These are phyloP conservation scores for Euspilapteryx auroguttella DNA, from an alignment of 2,888 invertebrate species.

Conservation along the genomic window DNA sequence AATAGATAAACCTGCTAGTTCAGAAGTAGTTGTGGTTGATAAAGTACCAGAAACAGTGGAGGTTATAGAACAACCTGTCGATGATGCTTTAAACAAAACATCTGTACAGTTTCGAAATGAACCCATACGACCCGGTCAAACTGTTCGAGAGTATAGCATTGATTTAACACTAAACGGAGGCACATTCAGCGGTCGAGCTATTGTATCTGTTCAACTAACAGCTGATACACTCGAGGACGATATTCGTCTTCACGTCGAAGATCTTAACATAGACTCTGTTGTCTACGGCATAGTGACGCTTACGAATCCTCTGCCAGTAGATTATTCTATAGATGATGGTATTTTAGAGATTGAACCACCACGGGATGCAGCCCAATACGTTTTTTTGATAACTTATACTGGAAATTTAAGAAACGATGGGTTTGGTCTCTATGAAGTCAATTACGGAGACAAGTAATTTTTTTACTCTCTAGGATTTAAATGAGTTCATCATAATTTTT, in stretches of 20 bases:
- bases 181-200: slow-evolving; percentile 18
- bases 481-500: not conserved
- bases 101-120: slow-evolving; percentile 9
- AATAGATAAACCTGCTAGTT: not conserved
- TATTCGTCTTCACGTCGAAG: slow-evolving; percentile 16
- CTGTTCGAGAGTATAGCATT: slow-evolving; percentile 15
- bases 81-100: slow-evolving; percentile 6
- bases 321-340: slow-evolving; percentile 11
- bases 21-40: not conserved
- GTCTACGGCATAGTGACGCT: slow-evolving; percentile 15
- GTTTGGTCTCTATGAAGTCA: slow-evolving; percentile 19
- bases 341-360: slow-evolving; percentile 16
- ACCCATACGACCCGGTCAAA: slow-evolving; percentile 20
- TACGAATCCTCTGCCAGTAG: slow-evolving; percentile 12
- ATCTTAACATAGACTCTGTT: slow-evolving; percentile 16
- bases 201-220: slow-evolving; percentile 16
- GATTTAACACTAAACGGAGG: slow-evolving; percentile 17
- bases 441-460: slow-evolving; percentile 12
- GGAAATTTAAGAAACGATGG: slow-evolving; percentile 15
- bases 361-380: slow-evolving; percentile 11
- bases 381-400: slow-evolving; percentile 23
- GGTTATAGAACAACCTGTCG: not conserved
- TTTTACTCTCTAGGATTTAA: not conserved
- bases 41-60: not conserved
- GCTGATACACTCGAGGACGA: slow-evolving; percentile 15